These are phyloP conservation scores for Drosophila silvestris DNA, from an alignment of 2,888 invertebrate genomes.

Conservation along the genomic window DNA sequence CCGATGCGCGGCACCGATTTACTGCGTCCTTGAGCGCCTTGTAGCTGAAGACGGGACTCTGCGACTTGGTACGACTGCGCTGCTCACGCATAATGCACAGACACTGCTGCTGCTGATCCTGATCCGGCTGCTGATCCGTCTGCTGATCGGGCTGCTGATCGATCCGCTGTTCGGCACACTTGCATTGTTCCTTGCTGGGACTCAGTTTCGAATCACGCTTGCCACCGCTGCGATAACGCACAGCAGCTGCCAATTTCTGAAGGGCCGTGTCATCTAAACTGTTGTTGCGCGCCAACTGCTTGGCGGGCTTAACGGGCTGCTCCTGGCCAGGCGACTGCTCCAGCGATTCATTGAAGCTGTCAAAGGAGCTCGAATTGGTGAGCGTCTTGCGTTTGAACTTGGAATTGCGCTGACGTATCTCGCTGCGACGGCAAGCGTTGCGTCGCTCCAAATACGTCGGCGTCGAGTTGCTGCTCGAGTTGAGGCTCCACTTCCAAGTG, in stretches of 20 bases:
- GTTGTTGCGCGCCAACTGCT: slow-evolving; percentile 68
- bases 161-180: slow-evolving; percentile 38
- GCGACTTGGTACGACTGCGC: slow-evolving; percentile 65
- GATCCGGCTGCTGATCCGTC: slow-evolving; percentile 30
- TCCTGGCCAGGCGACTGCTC: slow-evolving; percentile 59
- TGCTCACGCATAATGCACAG: slow-evolving; percentile 64
- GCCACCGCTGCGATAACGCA: slow-evolving; percentile 55
- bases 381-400: slow-evolving; percentile 85
- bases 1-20: slow-evolving; percentile 84
- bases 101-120: slow-evolving; percentile 49
- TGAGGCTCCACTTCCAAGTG: slow-evolving; percentile 85
- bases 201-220: slow-evolving; percentile 40
- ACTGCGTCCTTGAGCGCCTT: slow-evolving; percentile 84
- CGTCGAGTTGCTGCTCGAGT: slow-evolving; percentile 90
- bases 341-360: slow-evolving; percentile 80
- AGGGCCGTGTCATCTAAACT: slow-evolving; percentile 83
- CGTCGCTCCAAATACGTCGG: slow-evolving; percentile 96
- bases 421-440: slow-evolving; percentile 90
- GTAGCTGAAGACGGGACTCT: slow-evolving; percentile 70
- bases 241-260: slow-evolving; percentile 69
- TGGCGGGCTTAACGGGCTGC: slow-evolving; percentile 43
- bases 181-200: slow-evolving; percentile 51
- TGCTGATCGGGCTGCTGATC: slow-evolving; percentile 34
- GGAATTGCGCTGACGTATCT: slow-evolving; percentile 84
- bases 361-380: slow-evolving; percentile 82